Percentiles rank a stretch among this genome's conserved stretches.
phyloP scores from a whole-genome alignment of 2,113 vertebrate species.

The Gnathonemus longibarbis region DNA sequence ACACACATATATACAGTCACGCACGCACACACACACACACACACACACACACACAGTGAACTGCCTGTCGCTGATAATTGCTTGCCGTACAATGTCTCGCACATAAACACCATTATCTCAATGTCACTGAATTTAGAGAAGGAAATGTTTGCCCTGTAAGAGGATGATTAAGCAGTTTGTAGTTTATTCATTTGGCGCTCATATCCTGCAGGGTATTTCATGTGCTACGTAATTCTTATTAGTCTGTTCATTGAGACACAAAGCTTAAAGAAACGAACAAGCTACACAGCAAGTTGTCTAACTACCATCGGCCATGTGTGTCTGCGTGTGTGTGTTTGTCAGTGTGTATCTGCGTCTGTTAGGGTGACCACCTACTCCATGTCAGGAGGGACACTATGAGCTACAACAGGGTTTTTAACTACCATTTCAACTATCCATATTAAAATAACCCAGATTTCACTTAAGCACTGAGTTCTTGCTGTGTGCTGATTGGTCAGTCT shows the following conservation, averaged over 20 bases:
- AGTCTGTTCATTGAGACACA: not conserved
- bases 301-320: not conserved
- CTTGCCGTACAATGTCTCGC: not conserved
- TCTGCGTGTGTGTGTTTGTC: not conserved
- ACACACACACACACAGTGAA: not conserved
- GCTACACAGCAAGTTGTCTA: not conserved
- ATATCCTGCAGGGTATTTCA: not conserved
- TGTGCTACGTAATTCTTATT: not conserved
- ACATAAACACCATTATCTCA: not conserved
- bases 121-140: conserved; percentile 2
- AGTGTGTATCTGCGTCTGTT: not conserved
- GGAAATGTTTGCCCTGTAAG: not conserved
- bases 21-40: not conserved
- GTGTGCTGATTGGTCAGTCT: too few species aligned
- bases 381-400: too few species aligned
- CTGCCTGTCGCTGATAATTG: not conserved
- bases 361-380: too few species aligned
- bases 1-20: not conserved
- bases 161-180: conserved; percentile 1
- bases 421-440: too few species aligned
- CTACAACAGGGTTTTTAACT: too few species aligned
- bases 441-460: too few species aligned
- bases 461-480: too few species aligned
- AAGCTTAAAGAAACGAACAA: not conserved
- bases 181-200: not conserved